Conservation (phyloP, 2,113 vertebrate species). For the Sarotherodon lohbergeri region DNA sequence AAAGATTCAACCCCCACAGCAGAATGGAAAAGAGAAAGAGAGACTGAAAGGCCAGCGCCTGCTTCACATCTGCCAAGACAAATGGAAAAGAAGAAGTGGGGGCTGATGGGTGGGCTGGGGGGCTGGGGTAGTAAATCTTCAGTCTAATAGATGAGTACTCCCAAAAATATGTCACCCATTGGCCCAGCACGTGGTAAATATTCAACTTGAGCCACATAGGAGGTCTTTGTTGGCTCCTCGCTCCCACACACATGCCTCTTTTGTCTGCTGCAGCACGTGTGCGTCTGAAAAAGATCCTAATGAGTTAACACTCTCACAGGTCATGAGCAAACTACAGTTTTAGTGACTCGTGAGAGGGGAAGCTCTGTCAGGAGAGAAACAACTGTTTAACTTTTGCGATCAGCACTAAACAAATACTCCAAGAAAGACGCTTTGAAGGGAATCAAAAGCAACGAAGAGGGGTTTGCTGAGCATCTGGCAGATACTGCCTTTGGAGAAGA, state of each 20-base stretch:
- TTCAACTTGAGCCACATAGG: slow-evolving; percentile 48
- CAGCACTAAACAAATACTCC: not conserved
- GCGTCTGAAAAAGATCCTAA: not conserved
- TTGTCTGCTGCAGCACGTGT: slow-evolving; percentile 26
- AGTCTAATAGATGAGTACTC: slow-evolving; percentile 67
- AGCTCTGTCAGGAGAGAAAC: not conserved
- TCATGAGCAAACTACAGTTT: not conserved
- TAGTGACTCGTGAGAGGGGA: not conserved
- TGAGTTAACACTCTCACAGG: not conserved
- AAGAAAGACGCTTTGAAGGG: not conserved
- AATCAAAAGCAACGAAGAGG: not conserved
- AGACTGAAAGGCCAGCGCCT: slow-evolving; percentile 44
- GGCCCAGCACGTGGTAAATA: slow-evolving; percentile 57
- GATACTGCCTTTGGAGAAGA: not conserved
- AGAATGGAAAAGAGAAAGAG: slow-evolving; percentile 3
- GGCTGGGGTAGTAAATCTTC: slow-evolving; percentile 66
- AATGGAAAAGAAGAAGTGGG: slow-evolving; percentile 56
- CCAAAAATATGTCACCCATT: slow-evolving; percentile 69
- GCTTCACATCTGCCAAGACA: slow-evolving; percentile 76
- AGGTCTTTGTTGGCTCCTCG: slow-evolving; percentile 52
- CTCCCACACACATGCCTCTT: not conserved
- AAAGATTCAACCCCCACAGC: slow-evolving; percentile 44
- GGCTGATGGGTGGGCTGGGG: not conserved
- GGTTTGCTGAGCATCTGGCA: slow-evolving; percentile 10
- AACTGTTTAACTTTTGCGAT: slow-evolving; percentile 11